Evolutionary conservation across 2,888 invertebrate genomes (phyloP).

Genomic region (Osmoderma eremita): DNA sequence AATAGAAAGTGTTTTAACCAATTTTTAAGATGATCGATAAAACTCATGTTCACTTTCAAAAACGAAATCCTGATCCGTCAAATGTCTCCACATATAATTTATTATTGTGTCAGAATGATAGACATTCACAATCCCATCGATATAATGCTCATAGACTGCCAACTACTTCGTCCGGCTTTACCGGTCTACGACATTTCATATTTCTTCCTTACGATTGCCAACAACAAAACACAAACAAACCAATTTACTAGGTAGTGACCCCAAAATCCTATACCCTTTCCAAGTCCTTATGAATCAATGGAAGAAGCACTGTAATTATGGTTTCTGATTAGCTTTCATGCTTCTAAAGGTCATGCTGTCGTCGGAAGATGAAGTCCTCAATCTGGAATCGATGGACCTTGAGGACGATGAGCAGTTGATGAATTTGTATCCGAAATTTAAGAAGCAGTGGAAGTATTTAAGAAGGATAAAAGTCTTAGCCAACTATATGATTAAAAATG

Average conservation of each 20-base stretch:
- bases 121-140: slow-evolving; percentile 44
- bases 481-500: too few species aligned
- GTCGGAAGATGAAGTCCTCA: slow-evolving; percentile 44
- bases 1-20: too few species aligned
- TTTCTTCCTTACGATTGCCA: slow-evolving; percentile 55
- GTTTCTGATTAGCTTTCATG: slow-evolving; percentile 43
- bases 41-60: too few species aligned
- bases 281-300: slow-evolving; percentile 48
- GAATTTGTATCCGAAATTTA: too few species aligned
- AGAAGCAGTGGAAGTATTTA: too few species aligned
- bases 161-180: slow-evolving; percentile 48
- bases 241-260: slow-evolving; percentile 44
- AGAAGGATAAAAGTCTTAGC: too few species aligned
- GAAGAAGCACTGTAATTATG: slow-evolving; percentile 45
- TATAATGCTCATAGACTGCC: slow-evolving; percentile 53
- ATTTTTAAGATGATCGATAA: too few species aligned
- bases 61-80: too few species aligned
- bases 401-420: neutral
- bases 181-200: slow-evolving; percentile 57
- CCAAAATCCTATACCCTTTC: slow-evolving; percentile 38
- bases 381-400: slow-evolving; percentile 43
- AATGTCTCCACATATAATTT: neutral
- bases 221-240: too few species aligned
- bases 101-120: slow-evolving; percentile 40
- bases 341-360: slow-evolving; percentile 47